Base-by-base conservation (phyloP, 2,888 invertebrate species). In the Globia sparganii region DNA sequence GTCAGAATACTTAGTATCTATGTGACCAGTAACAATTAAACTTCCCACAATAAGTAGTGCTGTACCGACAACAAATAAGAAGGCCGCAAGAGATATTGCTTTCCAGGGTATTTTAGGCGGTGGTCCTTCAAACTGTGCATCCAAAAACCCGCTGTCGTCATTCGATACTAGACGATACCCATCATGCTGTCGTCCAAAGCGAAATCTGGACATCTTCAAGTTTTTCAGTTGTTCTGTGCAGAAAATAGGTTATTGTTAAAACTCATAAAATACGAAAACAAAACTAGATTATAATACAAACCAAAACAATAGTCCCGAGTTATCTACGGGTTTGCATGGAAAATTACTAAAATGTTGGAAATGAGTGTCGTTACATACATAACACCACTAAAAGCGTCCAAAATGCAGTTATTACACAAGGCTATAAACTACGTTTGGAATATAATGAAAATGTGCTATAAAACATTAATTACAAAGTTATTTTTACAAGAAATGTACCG, bases 1-100 rank as follows among this genome's bases (percentile, higher is more conserved):
- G 93, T 99, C 99, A 4, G 98, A 97, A 94, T 99, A 99, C 97
- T 98, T 98, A 53, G 98, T 97, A 90, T 98, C 98, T 91, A 99
- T 98, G 89, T 98, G 97, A 31, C 99, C 99, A 78, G 98, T 97
- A 43, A 98, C 97, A 79, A 99, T 97, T 80, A 99, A 95, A 84
- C 98, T 97, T 59, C 98, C 98, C 77, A 98, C 97, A 74, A 98
- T 96, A n/a, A 99, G 97, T 86, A 98, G 96, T 34, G 97, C 91
- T 15, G 97, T 97, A 18, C 99, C 99, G n/a, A 97, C 97, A 68
- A 98, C 92, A 90, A 98, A 98, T 62, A 99, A 96, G 78, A 98
- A 97, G 25, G 97, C 95, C 0, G 99, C 99, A 86, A 99, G 95
- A 13, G 97, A 93, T 70, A 99, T 98, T 0, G 99, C 98, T 94